Base-by-base conservation (phyloP, 1,140 invertebrate genomes). In the Capitella teleta region DNA sequence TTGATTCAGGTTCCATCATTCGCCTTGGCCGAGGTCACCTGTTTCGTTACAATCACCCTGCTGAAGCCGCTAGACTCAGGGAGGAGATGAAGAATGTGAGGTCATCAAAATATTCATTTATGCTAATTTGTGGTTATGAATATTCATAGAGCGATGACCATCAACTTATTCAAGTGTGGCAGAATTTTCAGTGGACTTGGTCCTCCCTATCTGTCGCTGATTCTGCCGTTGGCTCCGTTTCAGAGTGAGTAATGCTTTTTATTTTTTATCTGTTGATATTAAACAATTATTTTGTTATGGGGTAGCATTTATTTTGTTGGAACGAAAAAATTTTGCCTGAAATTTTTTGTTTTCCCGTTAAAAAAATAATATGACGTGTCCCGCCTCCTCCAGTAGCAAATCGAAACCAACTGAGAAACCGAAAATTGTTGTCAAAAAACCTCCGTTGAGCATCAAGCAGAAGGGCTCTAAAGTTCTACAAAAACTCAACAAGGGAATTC, bases 11-110 rank as follows among this genome's bases (percentile, higher is more conserved):
- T 2, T 37, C 45, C 14, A 46, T 47, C 19, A 52, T 52, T 18
- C 30, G 45, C n/a, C 28, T 52, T 3, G 51, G 51, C 32, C 38
- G 45, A 18, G 26, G 32, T 28, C 51, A 52, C 34, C 28, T 52
- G 24, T 52, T 52, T 40, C 51, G 51, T 14, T 52, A 47, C 21
- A 52, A 52, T 40, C 44, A 52, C 24, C 51, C 51, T 3, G 32
- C n/a, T 5, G 51, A 52, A 47, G 51, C 43, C 2, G 51, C 43
- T 4, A 52, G 47, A 38, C 26, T 52, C 32, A 52, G 51, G 30
- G 23, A 47, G 18, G 32, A 52, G 28, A 26, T 47, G 16, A 37
- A 47, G 38, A 38, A 40, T 2, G 51, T 47, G 28, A 45, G 8
- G 36, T 37, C 21, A 6, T 37, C 16, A 2, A n/a, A 21, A 18